Evolutionary conservation across 2,797 vertebrate species (phyloP), one percentile per base, ranked within the genome.

Genomic region (Neomorphus geoffroyi): DNA sequence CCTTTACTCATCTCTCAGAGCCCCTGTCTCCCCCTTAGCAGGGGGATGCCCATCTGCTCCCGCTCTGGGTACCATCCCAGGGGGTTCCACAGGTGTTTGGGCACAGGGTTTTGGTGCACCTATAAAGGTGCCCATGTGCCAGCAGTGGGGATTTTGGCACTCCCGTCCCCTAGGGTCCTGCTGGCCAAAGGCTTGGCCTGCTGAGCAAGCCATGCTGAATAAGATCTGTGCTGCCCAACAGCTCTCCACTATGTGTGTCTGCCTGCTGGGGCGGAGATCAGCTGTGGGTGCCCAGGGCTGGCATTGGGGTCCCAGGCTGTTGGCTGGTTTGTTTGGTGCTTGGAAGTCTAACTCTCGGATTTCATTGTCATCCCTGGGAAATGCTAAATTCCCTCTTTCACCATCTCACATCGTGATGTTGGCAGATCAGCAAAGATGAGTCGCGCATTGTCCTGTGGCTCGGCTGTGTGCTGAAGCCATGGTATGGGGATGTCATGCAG

Each of bases 181-280:
- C 60, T 48, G 69, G 37, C 57, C 1, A 1, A 28, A 30, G 16
- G 48, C 33, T 32, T 53, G 21, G 18, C 13, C 1, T 0, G 54
- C 23, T 0, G 0, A 66, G 18, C 9, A 24, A 48, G 58, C 58
- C 0, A 4, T 57, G 45, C 19, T 1, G 0, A 8, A 4, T 3
- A 64, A 53, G 24, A 67, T 71, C 64, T 62, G 3, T 4, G 3
- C 43, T 79, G 28, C 17, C 43, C 24, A 6, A 22, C 24, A 37
- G 30, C 37, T 46, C 45, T 18, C 9, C 9, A 19, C 18, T 46
- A 45, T 19, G 18, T 46, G 33, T 27, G 4, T 61, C 67, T 81
- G 21, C 39, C 50, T 21, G 1, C 45, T 66, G 62, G 18, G 45
- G 19, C 46, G 46, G 66, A 45, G 13, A 60, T 23, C 39, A n/a